Evolutionary conservation across 2,888 invertebrate species (phyloP).

Genomic region (Glyphotaelius pellucidus): DNA sequence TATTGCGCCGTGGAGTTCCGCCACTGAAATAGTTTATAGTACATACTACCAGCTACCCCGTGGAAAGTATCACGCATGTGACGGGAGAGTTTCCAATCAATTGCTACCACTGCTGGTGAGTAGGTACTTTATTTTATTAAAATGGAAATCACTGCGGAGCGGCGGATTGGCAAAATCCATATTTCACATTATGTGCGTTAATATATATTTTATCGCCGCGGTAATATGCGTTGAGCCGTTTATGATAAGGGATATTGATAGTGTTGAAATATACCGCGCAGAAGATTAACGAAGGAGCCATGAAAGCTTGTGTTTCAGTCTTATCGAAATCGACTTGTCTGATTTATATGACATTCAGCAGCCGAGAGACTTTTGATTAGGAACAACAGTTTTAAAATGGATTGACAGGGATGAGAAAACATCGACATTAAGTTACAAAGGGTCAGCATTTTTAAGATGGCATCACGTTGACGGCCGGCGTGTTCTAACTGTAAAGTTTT

Average conservation of each 20-base stretch:
- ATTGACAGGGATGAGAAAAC: background rate
- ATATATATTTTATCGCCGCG: conserved; percentile 36
- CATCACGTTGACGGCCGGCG: too few relatives aligned
- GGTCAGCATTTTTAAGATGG: background rate
- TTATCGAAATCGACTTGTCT: background rate
- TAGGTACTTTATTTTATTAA: conserved; percentile 53
- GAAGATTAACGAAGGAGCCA: background rate
- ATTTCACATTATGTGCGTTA: conserved; percentile 47
- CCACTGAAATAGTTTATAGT: background rate
- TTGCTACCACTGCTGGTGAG: conserved; percentile 22
- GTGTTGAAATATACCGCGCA: background rate
- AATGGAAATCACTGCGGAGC: conserved; percentile 35
- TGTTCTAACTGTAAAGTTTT: too few relatives aligned
- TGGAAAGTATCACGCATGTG: background rate
- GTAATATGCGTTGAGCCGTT: conserved; percentile 23
- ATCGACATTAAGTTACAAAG: background rate
- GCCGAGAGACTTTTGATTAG: background rate
- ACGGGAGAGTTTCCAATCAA: conserved; percentile 39
- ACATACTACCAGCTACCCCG: background rate
- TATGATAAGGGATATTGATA: background rate
- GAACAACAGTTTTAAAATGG: background rate
- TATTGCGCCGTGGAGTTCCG: background rate
- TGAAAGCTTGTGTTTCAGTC: background rate
- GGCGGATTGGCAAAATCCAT: conserved; percentile 33
- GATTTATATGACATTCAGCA: background rate